These are phyloP conservation scores for Drosophila repletoides DNA, from an alignment of 1,140 invertebrate genomes.

Conservation along the genomic window DNA sequence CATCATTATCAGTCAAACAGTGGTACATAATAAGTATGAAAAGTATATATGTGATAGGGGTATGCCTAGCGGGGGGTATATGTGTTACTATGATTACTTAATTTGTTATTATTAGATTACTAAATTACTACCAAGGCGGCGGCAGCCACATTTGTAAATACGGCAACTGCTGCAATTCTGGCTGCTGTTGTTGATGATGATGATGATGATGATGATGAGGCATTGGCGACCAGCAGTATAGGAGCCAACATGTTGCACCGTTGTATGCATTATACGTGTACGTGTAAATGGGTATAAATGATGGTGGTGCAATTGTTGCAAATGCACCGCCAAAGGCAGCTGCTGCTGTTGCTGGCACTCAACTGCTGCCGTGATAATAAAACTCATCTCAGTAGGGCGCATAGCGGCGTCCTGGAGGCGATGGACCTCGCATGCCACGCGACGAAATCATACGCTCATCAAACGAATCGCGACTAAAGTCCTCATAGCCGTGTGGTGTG, in stretches of 20 bases:
- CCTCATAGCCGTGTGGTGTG: slow-evolving; percentile 87
- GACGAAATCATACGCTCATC: slow-evolving; percentile 91
- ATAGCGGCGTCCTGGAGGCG: slow-evolving; percentile 90
- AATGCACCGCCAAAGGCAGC: slow-evolving; percentile 36
- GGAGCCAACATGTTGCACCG: slow-evolving; percentile 39
- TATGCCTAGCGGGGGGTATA: slow-evolving; percentile 18
- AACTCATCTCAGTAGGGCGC: slow-evolving; percentile 88
- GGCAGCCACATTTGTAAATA: slow-evolving; percentile 51
- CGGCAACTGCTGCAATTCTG: slow-evolving; percentile 43
- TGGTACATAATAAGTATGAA: slow-evolving; percentile 28
- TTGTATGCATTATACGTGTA: slow-evolving; percentile 16
- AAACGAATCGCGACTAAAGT: slow-evolving; percentile 92
- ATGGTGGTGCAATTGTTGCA: slow-evolving; percentile 31
- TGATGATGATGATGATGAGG: slow-evolving; percentile 11
- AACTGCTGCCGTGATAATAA: slow-evolving; percentile 72
- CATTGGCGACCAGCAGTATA: slow-evolving; percentile 56
- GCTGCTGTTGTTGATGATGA: slow-evolving; percentile 14
- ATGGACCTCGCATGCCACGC: slow-evolving; percentile 78
- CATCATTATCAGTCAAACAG: slow-evolving; percentile 36
- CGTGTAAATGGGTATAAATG: slow-evolving; percentile 18
- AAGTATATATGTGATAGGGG: slow-evolving; percentile 15
- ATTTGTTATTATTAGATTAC: slow-evolving; percentile 32
- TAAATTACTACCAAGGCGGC: slow-evolving; percentile 42
- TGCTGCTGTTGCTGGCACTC: slow-evolving; percentile 49
- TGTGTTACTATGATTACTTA: slow-evolving; percentile 17